phyloP scores from a whole-genome alignment of 2,888 invertebrate genomes.

The Nymphalis c-album region DNA sequence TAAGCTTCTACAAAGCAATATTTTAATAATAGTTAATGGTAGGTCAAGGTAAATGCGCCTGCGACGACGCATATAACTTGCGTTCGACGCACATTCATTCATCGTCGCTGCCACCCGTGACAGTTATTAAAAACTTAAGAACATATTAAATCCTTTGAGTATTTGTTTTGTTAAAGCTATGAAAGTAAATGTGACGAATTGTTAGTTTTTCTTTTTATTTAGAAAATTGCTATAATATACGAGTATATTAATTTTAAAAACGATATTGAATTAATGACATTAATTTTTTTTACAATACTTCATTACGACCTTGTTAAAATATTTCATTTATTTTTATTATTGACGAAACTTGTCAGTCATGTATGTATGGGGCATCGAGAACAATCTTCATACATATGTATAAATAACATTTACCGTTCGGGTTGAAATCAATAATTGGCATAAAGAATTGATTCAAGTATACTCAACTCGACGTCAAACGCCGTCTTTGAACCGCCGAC shows the following conservation, averaged over 20 bases:
- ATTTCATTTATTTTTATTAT: background rate
- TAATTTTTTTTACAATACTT: background rate
- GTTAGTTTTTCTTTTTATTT: background rate
- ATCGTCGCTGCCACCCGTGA: constrained; percentile 63
- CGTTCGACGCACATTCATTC: constrained; percentile 75
- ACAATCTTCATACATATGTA: constrained; percentile 14
- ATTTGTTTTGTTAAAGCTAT: background rate
- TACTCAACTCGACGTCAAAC: constrained; percentile 41
- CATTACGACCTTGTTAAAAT: background rate
- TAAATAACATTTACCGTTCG: constrained; percentile 14
- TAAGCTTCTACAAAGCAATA: constrained; percentile 74
- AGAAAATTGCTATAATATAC: background rate
- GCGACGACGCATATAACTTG: constrained; percentile 76
- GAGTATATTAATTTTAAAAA: background rate
- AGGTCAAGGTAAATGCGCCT: constrained; percentile 70
- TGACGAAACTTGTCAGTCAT: constrained; percentile 3
- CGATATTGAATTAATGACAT: background rate
- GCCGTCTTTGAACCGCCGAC: constrained; percentile 50
- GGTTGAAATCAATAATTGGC: constrained; percentile 39
- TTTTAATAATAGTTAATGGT: constrained; percentile 81
- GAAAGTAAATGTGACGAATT: background rate
- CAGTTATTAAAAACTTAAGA: constrained; percentile 9
- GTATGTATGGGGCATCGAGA: constrained; percentile 2
- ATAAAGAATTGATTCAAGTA: constrained; percentile 38
- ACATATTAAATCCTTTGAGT: background rate